These are phyloP conservation scores for Lathamus discolor DNA, from an alignment of 2,113 vertebrate species.

Conservation along the genomic window DNA sequence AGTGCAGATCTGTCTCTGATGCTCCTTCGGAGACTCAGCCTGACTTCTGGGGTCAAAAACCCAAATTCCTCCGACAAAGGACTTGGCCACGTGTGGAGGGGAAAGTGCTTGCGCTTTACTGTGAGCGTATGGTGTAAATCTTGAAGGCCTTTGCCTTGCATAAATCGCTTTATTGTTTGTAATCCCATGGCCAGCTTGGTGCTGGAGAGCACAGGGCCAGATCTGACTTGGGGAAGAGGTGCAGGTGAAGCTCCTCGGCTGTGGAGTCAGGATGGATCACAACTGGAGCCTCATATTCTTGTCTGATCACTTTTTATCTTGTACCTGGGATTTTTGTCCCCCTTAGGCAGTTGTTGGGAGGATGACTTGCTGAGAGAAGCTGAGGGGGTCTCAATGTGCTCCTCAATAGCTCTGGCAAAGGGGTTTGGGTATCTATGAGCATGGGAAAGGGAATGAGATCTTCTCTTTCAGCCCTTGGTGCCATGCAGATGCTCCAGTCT, in stretches of 20 bases:
- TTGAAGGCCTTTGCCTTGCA: neutral
- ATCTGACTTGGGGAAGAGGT: neutral
- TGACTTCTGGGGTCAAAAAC: conserved; percentile 21
- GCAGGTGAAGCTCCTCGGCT: neutral
- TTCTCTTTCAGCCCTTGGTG: neutral
- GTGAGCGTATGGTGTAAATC: neutral
- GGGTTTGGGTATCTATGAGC: neutral
- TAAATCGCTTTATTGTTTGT: neutral
- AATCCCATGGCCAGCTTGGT: neutral
- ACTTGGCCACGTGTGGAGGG: neutral
- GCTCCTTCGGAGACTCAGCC: neutral
- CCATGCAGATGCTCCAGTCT: fast-evolving
- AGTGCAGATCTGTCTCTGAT: conserved; percentile 3
- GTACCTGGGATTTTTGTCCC: neutral
- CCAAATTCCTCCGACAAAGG: conserved; percentile 1
- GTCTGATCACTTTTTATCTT: neutral
- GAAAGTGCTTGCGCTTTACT: neutral
- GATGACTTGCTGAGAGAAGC: neutral
- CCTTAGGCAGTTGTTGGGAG: neutral
- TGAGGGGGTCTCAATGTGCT: neutral
- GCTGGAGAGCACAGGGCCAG: neutral
- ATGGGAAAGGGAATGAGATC: neutral
- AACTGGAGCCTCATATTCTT: neutral
- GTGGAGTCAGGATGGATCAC: neutral
- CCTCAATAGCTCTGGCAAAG: neutral